Evolutionary conservation across 1,140 invertebrate species (phyloP).

Genomic region (Metopolophium dirhodum): DNA sequence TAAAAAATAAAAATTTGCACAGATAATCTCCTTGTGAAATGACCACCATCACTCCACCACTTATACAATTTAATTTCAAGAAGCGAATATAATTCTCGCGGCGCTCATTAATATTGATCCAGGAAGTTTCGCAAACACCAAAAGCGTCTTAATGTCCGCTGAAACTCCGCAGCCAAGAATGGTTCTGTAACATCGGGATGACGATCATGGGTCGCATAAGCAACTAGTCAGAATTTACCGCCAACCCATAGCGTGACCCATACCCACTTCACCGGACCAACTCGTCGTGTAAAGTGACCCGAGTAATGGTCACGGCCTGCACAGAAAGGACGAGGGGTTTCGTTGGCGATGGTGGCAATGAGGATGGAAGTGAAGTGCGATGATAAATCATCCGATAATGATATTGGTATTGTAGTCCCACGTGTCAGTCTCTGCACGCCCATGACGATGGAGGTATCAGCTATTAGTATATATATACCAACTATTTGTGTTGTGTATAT

Average conservation of each 20-base stretch:
- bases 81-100: not conserved
- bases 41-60: not conserved
- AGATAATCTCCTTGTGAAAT: not conserved
- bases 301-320: not conserved
- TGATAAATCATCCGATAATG: constrained; percentile 35
- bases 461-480: not conserved
- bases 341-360: not conserved
- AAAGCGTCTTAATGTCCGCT: constrained; percentile 16
- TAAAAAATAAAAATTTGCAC: not conserved
- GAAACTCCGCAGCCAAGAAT: not conserved
- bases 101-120: constrained; percentile 38
- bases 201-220: not conserved
- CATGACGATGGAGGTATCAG: not conserved
- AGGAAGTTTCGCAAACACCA: not conserved
- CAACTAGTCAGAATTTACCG: not conserved
- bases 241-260: not conserved
- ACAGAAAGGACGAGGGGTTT: not conserved
- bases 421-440: not conserved
- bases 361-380: not conserved
- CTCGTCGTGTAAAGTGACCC: not conserved
- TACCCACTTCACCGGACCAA: not conserved
- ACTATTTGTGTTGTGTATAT: not conserved
- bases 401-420: not conserved
- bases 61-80: not conserved
- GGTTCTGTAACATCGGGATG: not conserved